Base-by-base conservation (phyloP, 2,113 vertebrate species). In the Hypocryptadius cinnamomeus region DNA sequence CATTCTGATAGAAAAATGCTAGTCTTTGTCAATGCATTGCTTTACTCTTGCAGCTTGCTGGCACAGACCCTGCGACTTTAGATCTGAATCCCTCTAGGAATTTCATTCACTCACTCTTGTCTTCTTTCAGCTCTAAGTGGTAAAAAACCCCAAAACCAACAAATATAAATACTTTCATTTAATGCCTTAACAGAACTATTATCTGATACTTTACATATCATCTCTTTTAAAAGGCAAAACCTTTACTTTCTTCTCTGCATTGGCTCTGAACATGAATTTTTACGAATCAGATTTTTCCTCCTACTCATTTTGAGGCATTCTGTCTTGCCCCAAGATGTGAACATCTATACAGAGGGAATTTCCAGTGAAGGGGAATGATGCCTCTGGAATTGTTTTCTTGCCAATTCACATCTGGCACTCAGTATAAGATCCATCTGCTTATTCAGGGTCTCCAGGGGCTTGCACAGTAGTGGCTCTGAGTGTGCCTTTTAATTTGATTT, bases 401-500 rank as follows among this genome's bases (percentile, higher is more conserved):
- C 65, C 88, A 91, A 0, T 90, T 80, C 93, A 89, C 79, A 87
- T 84, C 85, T 93, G 84, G 77, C 68, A 53, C 57, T 79, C 28
- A 23, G 25, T 73, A 44, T 45, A 87, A 79, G 59, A 90, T 69
- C 81, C 48, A 60, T 91, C 84, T 91, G 68, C 74, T 92, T 87
- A 51, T 81, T 70, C 68, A 60, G 54, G 22, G 13, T 66, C 73
- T 86, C 92, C 79, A 87, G 85, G 57, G 85, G 45, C 47, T 92
- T 66, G 54, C 85, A 71, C 47, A 69, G 82, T 73, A 65, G 87
- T 76, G 65, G 61, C 76, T 89, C 4, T 44, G 76, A 95, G 79
- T 61, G 64, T 40, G 35, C 23, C 61, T 89, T 92, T 91, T 95
- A 77, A 93, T 95, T 96, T 42, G 42, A 40, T 92, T 60, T 94